phyloP scores from a whole-genome alignment of 2,113 vertebrate species.

The Dromiciops gliroides region DNA sequence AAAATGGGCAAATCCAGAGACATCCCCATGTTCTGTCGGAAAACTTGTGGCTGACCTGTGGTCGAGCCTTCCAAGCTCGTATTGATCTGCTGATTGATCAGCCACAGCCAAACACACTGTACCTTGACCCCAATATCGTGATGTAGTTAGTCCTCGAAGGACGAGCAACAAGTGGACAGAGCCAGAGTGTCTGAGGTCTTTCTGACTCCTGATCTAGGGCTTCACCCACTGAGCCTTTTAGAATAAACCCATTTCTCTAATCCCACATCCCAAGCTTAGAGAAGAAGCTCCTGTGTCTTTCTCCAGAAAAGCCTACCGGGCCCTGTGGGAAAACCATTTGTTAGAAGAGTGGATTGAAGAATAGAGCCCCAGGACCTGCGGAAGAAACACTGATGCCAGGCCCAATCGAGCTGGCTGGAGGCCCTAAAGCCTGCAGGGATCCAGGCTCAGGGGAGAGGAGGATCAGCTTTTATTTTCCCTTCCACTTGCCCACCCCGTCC shows the following conservation, averaged over 20 bases:
- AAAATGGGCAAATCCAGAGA: not conserved
- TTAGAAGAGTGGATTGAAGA: not conserved
- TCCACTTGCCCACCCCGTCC: not conserved
- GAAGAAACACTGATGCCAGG: too few relatives aligned
- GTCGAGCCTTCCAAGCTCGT: too few relatives aligned
- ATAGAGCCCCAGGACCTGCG: fast-evolving
- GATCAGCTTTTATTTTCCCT: not conserved
- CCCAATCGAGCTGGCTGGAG: not conserved
- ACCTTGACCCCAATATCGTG: too few relatives aligned
- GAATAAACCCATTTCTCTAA: not conserved
- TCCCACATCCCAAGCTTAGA: fast-evolving
- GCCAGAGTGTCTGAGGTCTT: not conserved
- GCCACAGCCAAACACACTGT: too few relatives aligned
- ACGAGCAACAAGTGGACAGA: not conserved
- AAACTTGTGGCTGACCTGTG: not conserved
- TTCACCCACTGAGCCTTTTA: not conserved
- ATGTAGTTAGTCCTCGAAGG: not conserved
- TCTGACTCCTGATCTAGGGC: not conserved
- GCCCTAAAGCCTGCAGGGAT: not conserved
- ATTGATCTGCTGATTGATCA: not conserved
- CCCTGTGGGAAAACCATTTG: not conserved
- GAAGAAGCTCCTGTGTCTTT: not conserved
- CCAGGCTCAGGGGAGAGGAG: not conserved
- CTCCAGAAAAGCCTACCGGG: not conserved
- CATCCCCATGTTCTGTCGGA: not conserved